Base-by-base conservation (phyloP, 2,797 vertebrate species). In the Macropodus opercularis region DNA sequence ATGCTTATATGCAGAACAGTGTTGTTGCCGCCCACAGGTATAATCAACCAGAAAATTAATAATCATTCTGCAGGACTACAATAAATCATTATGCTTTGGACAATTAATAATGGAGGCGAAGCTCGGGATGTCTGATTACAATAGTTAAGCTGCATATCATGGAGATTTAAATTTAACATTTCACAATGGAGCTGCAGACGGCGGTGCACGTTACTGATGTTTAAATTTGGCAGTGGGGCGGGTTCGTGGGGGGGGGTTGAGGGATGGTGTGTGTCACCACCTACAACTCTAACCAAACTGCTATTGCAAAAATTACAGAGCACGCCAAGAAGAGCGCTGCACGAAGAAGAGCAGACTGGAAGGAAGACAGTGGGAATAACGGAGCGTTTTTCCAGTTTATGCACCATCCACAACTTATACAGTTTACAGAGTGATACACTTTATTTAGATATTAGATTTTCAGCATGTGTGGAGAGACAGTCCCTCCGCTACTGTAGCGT, bases 11-110 rank as follows among this genome's bases (percentile, higher is more conserved):
- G 92, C 92, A 83, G 88, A 92, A 87, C 85, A 86, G 89, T 90
- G 91, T 86, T 93, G 93, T 93, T 93, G 87, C 93, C 78, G 91
- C 95, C 95, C 94, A 94, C 94, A 94, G 93, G 93, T 94, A 96
- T 94, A 95, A 95, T 96, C 94, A 95, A 93, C 91, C 94, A 92
- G 92, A 96, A 96, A 96, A 97, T 97, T 93, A 95, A 96, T 95
- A 97, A 96, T 96, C 90, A 95, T 93, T 92, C 92, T 94, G 91
- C 92, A 89, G 90, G 89, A 90, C 91, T 90, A 94, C 93, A 92
- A 95, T 96, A 96, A 98, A 98, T 97, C 94, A 96, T 93, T 93
- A 93, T 67, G 92, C 93, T 95, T 94, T 94, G 93, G 94, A 94
- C 94, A 96, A 96, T 96, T 96, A 97, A 97, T 96, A 95, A 94